phyloP scores from a whole-genome alignment of 2,113 vertebrate species.

The Maccullochella peelii region DNA sequence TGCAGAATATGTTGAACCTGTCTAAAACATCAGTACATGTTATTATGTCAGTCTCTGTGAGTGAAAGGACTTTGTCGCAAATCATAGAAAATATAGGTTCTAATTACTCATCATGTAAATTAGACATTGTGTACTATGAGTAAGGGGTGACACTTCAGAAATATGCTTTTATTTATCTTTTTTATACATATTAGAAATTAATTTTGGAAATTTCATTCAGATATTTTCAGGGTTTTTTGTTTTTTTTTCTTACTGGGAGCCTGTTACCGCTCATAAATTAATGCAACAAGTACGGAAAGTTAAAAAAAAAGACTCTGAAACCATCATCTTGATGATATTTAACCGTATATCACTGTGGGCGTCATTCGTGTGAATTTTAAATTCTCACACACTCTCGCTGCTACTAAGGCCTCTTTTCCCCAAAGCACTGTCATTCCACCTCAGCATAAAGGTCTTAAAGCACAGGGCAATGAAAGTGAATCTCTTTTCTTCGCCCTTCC shows the following conservation, averaged over 20 bases:
- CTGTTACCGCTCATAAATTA: neutral
- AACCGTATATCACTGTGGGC: neutral
- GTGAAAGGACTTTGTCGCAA: neutral
- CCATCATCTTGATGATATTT: neutral
- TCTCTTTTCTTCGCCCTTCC: constrained; percentile 5
- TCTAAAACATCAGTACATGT: neutral
- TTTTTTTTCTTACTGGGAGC: too few relatives aligned
- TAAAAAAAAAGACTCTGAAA: neutral
- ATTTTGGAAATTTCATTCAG: too few relatives aligned
- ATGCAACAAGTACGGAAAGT: neutral
- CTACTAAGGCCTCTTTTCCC: neutral
- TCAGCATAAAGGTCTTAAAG: constrained; percentile 22
- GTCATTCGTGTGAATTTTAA: neutral
- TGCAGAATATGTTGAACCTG: neutral
- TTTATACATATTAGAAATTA: too few relatives aligned
- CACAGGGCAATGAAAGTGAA: constrained; percentile 21
- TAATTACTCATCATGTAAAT: neutral
- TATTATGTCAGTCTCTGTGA: neutral
- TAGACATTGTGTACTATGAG: neutral
- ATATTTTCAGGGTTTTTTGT: too few relatives aligned
- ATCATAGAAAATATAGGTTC: neutral
- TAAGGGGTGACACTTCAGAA: neutral
- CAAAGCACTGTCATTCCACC: neutral
- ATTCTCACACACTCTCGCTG: neutral
- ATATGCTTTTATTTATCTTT: too few relatives aligned